Evolutionary conservation across 2,888 invertebrate genomes (phyloP).

Genomic region (Mechanitis mazaeus): DNA sequence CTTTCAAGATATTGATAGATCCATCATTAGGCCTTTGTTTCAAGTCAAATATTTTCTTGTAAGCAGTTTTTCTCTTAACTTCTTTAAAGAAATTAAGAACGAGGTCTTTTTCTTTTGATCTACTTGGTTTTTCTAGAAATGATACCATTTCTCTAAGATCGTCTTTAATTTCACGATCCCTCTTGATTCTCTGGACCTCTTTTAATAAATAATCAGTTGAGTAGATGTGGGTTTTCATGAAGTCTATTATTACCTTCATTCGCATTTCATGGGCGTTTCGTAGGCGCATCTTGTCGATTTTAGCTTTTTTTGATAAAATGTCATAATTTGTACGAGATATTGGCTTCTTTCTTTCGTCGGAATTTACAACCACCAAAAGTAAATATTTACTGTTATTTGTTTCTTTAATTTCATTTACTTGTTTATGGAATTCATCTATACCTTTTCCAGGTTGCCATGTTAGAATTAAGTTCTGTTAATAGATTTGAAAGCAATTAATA

Average conservation of each 20-base stretch:
- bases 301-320: not conserved
- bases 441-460: not conserved
- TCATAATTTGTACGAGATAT: constrained; percentile 7
- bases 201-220: constrained; percentile 41
- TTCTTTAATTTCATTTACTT: not conserved
- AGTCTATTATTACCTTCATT: constrained; percentile 34
- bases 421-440: not conserved
- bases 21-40: constrained; percentile 37
- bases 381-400: not conserved
- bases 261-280: constrained; percentile 29
- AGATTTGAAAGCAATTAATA: too few relatives aligned
- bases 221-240: constrained; percentile 30
- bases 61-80: constrained; percentile 11
- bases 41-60: constrained; percentile 14
- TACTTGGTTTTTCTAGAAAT: constrained; percentile 33
- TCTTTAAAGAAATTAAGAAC: constrained; percentile 33
- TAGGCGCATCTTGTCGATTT: constrained; percentile 8
- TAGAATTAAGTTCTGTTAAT: too few relatives aligned
- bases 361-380: not conserved
- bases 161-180: constrained; percentile 33
- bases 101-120: constrained; percentile 22
- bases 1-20: constrained; percentile 35
- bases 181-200: constrained; percentile 42
- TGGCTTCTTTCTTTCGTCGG: constrained; percentile 1
- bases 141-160: constrained; percentile 40